Evolutionary conservation across 2,113 vertebrate genomes (phyloP), one percentile per base, ranked within the genome.

Genomic region (Coreoperca whiteheadi): DNA sequence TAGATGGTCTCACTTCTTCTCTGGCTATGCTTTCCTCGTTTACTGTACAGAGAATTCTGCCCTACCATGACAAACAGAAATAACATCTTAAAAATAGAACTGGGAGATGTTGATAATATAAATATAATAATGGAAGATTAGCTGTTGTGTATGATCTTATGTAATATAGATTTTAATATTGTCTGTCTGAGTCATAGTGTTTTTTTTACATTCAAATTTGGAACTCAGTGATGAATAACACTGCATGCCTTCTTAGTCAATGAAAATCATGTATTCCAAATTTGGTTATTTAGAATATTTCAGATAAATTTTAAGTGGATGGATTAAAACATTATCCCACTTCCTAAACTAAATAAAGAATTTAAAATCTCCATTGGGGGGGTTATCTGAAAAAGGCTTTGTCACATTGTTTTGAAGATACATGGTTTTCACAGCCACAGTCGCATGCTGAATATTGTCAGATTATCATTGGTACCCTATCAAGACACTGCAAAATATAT

Each of bases 1-100:
- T 60, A 51, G 30, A 34, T 28, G 18, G 50, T 77, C 50, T 79
- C 18, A 15, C 30, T 30, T 23, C 15, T 61, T 74, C n/a, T 79
- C 41, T 34, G 50, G 41, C 15, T 41, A 5, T 43, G 32, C n/a
- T n/a, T 73, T 60, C 39, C 34, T 32, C n/a, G 9, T 39, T 79
- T 7, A 30, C 4, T 46, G 8, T 11, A 23, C 14, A 41, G 11
- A 80, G 16, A 66, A 60, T 30, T 65, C 23, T 60, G 18, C 32
- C 34, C 21, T 30, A 50, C 34, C 74, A 46, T 39, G 2, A n/a
- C 11, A 9, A 59, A 48, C 50, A 53, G 37, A n/a, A 73, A 32
- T 61, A 23, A 76, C 8, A 21, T 2, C 8, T 76, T 43, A 16
- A 48, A 37, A 53, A 25, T 69, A 69, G 7, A 74, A 8, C 63